A percentile compares a stretch with the other conserved stretches of the same genome.
Evolutionary conservation across 2,797 vertebrate genomes (phyloP).

Genomic region (Takifugu rubripes): DNA sequence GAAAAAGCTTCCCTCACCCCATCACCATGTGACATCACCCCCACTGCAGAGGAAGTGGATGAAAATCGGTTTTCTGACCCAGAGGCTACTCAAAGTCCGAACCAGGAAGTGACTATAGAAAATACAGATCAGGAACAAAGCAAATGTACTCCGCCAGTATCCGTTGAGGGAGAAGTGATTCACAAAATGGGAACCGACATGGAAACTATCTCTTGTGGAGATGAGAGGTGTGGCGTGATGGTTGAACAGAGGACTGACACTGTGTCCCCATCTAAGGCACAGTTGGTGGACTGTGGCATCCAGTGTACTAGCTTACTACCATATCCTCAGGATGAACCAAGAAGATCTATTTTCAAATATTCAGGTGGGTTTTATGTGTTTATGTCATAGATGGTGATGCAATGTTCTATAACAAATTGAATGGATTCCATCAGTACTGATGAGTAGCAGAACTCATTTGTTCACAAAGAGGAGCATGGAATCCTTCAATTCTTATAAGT

Average conservation of each 20-base stretch:
- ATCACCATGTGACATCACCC: neutral
- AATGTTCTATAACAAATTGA: no score
- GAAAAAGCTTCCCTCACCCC: neutral
- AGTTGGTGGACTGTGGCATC: constrained; percentile 43
- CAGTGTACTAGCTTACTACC: constrained; percentile 36
- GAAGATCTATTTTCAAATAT: constrained; percentile 2
- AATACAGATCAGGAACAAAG: constrained; percentile 11
- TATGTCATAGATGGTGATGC: neutral
- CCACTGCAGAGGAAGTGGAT: constrained; percentile 1
- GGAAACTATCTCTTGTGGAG: neutral
- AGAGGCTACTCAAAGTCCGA: constrained; percentile 37
- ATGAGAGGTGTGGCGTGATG: neutral
- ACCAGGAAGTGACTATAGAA: constrained; percentile 21
- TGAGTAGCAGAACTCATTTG: no score
- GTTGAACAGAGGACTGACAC: neutral
- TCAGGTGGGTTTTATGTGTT: constrained; percentile 31
- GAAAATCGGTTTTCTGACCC: constrained; percentile 50
- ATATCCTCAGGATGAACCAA: constrained; percentile 6
- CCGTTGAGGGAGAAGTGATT: neutral
- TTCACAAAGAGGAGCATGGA: no score
- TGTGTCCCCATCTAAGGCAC: constrained; percentile 20
- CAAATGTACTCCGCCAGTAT: neutral
- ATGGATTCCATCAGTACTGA: no score
- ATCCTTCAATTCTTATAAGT: no score
- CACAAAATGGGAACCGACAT: neutral